phyloP scores from a whole-genome alignment of 2,888 invertebrate species.

The Petrolisthes manimaculis region DNA sequence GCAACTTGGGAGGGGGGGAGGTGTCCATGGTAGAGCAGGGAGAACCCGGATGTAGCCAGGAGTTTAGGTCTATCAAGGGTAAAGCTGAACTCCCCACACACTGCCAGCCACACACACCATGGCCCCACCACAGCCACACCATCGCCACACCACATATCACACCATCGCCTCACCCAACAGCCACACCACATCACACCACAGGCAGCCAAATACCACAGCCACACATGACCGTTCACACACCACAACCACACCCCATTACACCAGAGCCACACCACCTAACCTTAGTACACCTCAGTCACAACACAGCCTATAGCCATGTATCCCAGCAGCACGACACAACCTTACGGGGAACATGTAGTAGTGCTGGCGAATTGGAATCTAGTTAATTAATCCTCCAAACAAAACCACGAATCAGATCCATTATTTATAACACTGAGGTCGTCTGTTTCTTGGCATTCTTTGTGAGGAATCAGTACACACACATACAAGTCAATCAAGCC shows the following conservation, averaged over 20 bases:
- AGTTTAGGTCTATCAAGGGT: neutral
- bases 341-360: too few relatives aligned
- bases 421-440: too few relatives aligned
- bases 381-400: too few relatives aligned
- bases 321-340: too few relatives aligned
- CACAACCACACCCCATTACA: neutral
- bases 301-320: too few relatives aligned
- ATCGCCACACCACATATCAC: neutral
- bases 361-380: too few relatives aligned
- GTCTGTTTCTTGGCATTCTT: too few relatives aligned
- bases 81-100: neutral
- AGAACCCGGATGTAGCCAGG: neutral
- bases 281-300: too few relatives aligned
- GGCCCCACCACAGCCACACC: slow-evolving; percentile 9
- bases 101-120: neutral
- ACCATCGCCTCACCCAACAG: neutral
- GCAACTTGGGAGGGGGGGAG: neutral
- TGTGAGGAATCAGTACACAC: too few relatives aligned
- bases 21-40: neutral
- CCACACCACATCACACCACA: neutral
- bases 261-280: too few relatives aligned
- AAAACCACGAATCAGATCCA: too few relatives aligned
- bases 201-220: neutral
- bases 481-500: too few relatives aligned
- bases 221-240: neutral